phyloP scores from a whole-genome alignment of 1,140 invertebrate genomes.

The Cotesia vestalis region DNA sequence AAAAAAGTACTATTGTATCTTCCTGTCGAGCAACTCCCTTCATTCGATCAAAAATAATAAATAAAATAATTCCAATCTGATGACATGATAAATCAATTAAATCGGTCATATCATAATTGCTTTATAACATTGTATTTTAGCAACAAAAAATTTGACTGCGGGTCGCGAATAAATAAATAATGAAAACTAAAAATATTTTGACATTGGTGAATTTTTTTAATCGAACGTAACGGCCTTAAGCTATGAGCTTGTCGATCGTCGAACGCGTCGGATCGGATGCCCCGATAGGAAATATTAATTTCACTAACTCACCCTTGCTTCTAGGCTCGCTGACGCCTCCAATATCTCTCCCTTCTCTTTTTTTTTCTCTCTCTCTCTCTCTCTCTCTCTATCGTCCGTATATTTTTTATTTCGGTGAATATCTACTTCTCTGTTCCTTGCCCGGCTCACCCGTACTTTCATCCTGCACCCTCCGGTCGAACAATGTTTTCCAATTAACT shows the following conservation, averaged over 20 bases:
- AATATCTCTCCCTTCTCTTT: constrained; percentile 13
- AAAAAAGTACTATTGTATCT: background rate
- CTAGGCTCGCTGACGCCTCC: constrained; percentile 32
- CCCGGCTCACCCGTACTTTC: constrained; percentile 35
- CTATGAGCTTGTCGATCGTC: constrained; percentile 42
- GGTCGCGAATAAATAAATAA: constrained; percentile 11
- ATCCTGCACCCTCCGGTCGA: constrained; percentile 43
- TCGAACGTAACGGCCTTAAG: constrained; percentile 25
- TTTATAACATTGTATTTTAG: constrained; percentile 12
- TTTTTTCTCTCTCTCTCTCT: background rate
- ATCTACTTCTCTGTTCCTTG: background rate
- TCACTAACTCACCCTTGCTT: constrained; percentile 45
- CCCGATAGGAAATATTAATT: constrained; percentile 56
- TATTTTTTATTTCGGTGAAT: background rate
- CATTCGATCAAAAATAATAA: too few relatives aligned
- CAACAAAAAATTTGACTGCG: background rate
- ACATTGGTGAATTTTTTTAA: constrained; percentile 24
- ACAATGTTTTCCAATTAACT: constrained; percentile 64
- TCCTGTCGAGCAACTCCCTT: too few relatives aligned
- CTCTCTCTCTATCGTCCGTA: constrained; percentile 10
- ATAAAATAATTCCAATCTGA: too few relatives aligned
- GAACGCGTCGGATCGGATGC: constrained; percentile 45
- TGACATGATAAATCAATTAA: too few relatives aligned
- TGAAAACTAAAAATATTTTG: constrained; percentile 21
- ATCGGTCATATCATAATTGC: background rate